Base-by-base conservation (phyloP, 2,888 invertebrate species). In the Prosapia bicincta region DNA sequence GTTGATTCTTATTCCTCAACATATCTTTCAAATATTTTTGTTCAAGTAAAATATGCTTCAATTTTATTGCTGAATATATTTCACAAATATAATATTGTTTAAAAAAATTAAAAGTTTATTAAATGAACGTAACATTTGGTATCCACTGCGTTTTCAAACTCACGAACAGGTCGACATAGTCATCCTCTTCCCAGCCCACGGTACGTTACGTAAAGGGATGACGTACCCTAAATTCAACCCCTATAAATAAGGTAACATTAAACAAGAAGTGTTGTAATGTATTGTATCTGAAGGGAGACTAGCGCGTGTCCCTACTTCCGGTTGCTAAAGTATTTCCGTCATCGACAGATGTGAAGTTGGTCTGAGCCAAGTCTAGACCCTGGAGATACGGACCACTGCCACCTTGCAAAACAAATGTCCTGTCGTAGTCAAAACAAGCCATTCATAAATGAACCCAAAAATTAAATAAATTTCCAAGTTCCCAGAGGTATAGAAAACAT, bases 401-500 rank as follows among this genome's bases (percentile, higher is more conserved):
- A 54, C 54, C 54, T 54, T 54, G 54, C 54, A 54, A 54, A 54
- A n/a, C n/a, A 54, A 54, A 54, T 54, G 54, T 54, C 54, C 54
- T 54, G 3, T 20, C 38, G 20, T 20, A 54, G 54, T 54, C 54
- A 54, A 54, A 54, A 54, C 54, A 54, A 54, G 15, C n/a, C n/a
- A n/a, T n/a, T n/a, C n/a, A n/a, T n/a, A n/a, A n/a, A n/a, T n/a
- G n/a, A n/a, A n/a, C n/a, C n/a, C n/a, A n/a, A n/a, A n/a, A n/a
- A n/a, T n/a, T n/a, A n/a, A n/a, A n/a, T n/a, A n/a, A n/a, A n/a
- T n/a, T n/a, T n/a, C n/a, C n/a, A n/a, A n/a, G n/a, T n/a, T n/a
- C n/a, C n/a, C n/a, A n/a, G n/a, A n/a, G n/a, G n/a, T n/a, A n/a
- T n/a, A n/a, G n/a, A n/a, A n/a, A n/a, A n/a, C n/a, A n/a, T n/a